A percentile compares a stretch with the other conserved stretches of the same genome.
Evolutionary conservation across 64 coral and sea anemone genomes (phyloP).

Genomic region (Orbicella faveolata): DNA sequence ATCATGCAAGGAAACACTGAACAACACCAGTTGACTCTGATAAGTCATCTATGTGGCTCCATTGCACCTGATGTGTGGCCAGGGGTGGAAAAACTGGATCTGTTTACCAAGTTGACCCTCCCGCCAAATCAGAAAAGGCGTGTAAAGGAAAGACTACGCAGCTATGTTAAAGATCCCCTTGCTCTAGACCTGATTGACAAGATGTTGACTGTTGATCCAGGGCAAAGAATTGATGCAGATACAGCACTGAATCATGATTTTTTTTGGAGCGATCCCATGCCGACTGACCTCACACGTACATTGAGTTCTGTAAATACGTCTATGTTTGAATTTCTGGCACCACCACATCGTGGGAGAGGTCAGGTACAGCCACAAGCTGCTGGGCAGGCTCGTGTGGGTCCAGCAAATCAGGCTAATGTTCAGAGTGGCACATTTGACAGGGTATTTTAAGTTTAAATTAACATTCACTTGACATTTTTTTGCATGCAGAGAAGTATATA

Average conservation of each 20-base stretch:
- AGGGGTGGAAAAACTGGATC: constrained; percentile 85
- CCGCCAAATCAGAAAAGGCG: constrained; percentile 79
- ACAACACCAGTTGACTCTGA: constrained; percentile 87
- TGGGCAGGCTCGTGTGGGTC: constrained; percentile 12
- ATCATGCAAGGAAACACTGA: constrained; percentile 99
- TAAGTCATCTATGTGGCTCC: constrained; percentile 93
- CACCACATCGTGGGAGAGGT: constrained; percentile 71
- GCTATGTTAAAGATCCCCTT: constrained; percentile 87
- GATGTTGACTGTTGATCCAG: constrained; percentile 88
- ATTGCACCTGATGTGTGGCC: constrained; percentile 95
- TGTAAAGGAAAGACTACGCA: constrained; percentile 83
- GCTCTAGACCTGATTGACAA: constrained; percentile 96
- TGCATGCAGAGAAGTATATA: constrained; percentile 1
- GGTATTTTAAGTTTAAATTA: constrained; percentile 59
- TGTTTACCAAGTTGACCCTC: constrained; percentile 87
- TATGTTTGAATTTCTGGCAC: constrained; percentile 98
- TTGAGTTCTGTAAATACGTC: constrained; percentile 81
- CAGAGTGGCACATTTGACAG: constrained; percentile 62
- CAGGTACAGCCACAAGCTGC: constrained; percentile 35
- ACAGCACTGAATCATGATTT: constrained; percentile 95
- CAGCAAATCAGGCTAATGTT: constrained; percentile 37
- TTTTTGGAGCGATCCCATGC: constrained; percentile 99
- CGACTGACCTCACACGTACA: constrained; percentile 83
- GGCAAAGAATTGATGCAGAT: constrained; percentile 88
- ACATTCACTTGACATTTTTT: not conserved